Percentiles rank a stretch among this genome's conserved stretches.
phyloP scores from a whole-genome alignment of 1,140 invertebrate genomes.

The Campoletis sonorensis region DNA sequence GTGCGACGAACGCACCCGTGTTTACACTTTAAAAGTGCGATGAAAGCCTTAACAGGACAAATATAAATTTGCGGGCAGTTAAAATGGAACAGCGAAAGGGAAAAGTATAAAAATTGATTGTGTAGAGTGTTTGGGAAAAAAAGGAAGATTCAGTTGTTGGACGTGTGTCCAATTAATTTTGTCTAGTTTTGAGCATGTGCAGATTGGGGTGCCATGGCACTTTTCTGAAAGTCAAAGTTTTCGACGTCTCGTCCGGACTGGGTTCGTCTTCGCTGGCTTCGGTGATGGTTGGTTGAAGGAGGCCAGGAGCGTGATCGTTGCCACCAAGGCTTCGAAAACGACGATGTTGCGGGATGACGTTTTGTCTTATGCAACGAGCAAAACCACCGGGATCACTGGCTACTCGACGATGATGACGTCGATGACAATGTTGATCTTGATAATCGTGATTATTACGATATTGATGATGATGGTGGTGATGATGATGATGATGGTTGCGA shows the following conservation, averaged over 20 bases:
- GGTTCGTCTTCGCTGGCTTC: constrained; percentile 50
- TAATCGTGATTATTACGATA: constrained; percentile 45
- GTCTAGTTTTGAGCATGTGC: constrained; percentile 75
- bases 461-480: constrained; percentile 48
- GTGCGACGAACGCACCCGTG: too few relatives aligned
- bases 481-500: constrained; percentile 43
- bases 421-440: constrained; percentile 52
- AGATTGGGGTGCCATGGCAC: constrained; percentile 77
- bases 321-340: constrained; percentile 61
- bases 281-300: constrained; percentile 44
- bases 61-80: too few relatives aligned
- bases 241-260: constrained; percentile 55
- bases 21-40: too few relatives aligned
- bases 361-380: constrained; percentile 47
- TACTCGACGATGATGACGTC: constrained; percentile 58
- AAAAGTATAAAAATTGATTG: too few relatives aligned
- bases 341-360: constrained; percentile 53
- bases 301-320: constrained; percentile 42
- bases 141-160: too few relatives aligned
- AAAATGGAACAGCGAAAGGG: too few relatives aligned
- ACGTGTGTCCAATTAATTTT: constrained; percentile 51
- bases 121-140: too few relatives aligned
- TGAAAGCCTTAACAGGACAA: too few relatives aligned
- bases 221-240: constrained; percentile 73
- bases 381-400: constrained; percentile 64